Evolutionary conservation across 2,888 invertebrate genomes (phyloP).

Genomic region (Luffia ferchaultella): DNA sequence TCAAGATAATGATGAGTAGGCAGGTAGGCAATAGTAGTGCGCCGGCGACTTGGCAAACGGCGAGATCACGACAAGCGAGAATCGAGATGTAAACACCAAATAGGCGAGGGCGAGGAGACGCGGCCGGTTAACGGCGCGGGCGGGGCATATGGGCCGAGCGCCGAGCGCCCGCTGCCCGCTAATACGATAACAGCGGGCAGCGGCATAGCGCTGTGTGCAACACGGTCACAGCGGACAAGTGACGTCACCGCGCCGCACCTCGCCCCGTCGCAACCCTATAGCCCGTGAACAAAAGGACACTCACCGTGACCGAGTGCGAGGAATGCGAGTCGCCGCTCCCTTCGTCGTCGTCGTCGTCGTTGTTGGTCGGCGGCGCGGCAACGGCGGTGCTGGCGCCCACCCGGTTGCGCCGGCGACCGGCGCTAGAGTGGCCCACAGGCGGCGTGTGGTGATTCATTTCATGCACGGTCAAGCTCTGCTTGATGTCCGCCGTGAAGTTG

Average conservation of each 20-base stretch:
- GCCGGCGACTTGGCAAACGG: not conserved
- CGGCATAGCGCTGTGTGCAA: conserved; percentile 1
- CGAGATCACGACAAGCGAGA: not conserved
- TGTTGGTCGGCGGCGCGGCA: conserved; percentile 29
- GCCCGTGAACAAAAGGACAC: conserved; percentile 23
- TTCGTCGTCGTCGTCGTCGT: conserved; percentile 52
- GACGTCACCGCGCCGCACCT: conserved; percentile 37
- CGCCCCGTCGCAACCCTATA: conserved; percentile 12
- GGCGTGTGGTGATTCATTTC: conserved; percentile 91
- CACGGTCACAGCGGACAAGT: conserved; percentile 31
- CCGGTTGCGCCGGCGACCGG: conserved; percentile 72
- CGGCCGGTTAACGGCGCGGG: not conserved
- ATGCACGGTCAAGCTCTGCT: conserved; percentile 90
- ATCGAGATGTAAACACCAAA: not conserved
- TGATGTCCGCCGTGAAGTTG: conserved; percentile 91
- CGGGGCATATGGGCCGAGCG: not conserved
- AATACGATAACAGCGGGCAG: not conserved
- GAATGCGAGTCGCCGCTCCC: conserved; percentile 58
- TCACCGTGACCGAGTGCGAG: conserved; percentile 51
- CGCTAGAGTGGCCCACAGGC: conserved; percentile 73
- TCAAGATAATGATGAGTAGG: too few species aligned
- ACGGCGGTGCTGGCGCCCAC: conserved; percentile 75
- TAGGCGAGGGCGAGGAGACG: not conserved
- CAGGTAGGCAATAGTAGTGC: too few species aligned
- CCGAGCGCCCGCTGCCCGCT: not conserved